Evolutionary conservation across 2,797 vertebrate species (phyloP).

Genomic region (Megalops cyprinoides): DNA sequence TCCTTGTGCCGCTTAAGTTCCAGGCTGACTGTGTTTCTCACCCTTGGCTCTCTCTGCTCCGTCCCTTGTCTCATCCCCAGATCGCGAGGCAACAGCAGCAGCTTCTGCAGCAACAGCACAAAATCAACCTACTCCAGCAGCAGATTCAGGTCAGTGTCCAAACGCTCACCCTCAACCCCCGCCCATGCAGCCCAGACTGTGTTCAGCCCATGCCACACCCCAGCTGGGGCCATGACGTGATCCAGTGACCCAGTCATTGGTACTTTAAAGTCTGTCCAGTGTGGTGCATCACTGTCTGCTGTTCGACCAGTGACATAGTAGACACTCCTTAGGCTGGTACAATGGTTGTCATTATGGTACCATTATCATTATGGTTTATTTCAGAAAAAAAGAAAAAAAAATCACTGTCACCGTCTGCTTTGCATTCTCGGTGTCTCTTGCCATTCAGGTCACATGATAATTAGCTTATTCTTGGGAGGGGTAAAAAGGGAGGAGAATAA

Average conservation of each 20-base stretch:
- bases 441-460: slow-evolving; percentile 20
- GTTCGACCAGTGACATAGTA: too few species aligned
- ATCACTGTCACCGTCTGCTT: slow-evolving; percentile 1
- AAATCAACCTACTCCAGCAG: slow-evolving; percentile 95
- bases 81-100: slow-evolving; percentile 95
- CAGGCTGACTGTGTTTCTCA: not conserved
- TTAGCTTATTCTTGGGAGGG: slow-evolving; percentile 27
- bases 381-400: not conserved
- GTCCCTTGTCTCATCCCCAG: slow-evolving; percentile 59
- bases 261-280: not conserved
- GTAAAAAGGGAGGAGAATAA: slow-evolving; percentile 30
- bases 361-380: not conserved
- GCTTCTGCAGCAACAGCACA: slow-evolving; percentile 96
- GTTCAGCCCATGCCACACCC: not conserved
- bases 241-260: not conserved
- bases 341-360: not conserved
- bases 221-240: not conserved
- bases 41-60: not conserved
- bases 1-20: not conserved
- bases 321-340: not conserved
- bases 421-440: not conserved
- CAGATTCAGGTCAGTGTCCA: slow-evolving; percentile 90
- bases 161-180: not conserved
- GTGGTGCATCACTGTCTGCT: too few species aligned
- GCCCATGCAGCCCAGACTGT: not conserved